Conservation (phyloP, 2,113 vertebrate genomes). For the Rhinogobius similis region DNA sequence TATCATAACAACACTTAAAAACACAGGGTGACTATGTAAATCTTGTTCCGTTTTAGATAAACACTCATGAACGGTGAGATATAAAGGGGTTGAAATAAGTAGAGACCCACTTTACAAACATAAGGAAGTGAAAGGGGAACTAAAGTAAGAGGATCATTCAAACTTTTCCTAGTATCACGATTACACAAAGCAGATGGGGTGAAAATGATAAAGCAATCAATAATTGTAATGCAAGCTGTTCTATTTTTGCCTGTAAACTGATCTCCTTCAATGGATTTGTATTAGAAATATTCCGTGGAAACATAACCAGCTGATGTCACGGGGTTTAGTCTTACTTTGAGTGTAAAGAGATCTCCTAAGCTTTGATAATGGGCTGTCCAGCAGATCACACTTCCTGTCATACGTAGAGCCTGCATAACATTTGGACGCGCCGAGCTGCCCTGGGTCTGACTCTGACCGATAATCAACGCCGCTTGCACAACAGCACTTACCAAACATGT, state of each 20-base stretch:
- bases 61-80: not conserved
- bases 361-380: not conserved
- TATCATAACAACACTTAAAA: not conserved
- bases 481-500: constrained; percentile 29
- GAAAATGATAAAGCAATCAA: constrained; percentile 4
- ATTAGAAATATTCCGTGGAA: not conserved
- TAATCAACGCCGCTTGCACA: constrained; percentile 25
- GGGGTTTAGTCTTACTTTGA: constrained; percentile 4
- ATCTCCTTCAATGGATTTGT: not conserved
- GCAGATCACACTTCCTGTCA: not conserved
- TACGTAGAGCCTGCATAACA: not conserved
- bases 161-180: not conserved
- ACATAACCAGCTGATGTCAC: constrained; percentile 8
- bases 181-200: constrained; percentile 1
- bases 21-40: not conserved
- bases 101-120: not conserved
- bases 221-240: not conserved
- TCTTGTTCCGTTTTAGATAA: not conserved
- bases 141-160: not conserved
- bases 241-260: not conserved
- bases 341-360: not conserved
- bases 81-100: not conserved
- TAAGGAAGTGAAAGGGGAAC: not conserved
- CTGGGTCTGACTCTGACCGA: constrained; percentile 27
- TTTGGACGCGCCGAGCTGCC: constrained; percentile 5